phyloP scores from a whole-genome alignment of 2,797 vertebrate species.

The Enteromius anoplus region DNA sequence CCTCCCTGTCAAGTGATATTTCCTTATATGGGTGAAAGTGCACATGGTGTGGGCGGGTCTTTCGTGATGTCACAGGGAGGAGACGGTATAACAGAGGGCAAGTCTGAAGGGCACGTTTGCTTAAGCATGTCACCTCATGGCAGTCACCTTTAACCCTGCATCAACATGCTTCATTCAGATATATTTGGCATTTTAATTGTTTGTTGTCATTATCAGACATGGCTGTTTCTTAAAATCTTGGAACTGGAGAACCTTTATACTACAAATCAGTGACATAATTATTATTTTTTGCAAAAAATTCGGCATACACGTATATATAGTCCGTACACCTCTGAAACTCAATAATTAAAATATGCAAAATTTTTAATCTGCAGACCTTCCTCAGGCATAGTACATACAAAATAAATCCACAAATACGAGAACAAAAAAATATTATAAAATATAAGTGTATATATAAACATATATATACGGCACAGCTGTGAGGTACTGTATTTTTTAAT shows the following conservation, averaged over 20 bases:
- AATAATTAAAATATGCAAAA: not conserved
- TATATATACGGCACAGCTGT: not conserved
- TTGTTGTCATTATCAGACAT: not conserved
- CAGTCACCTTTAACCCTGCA: not conserved
- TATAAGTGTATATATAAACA: not conserved
- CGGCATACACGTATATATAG: not conserved
- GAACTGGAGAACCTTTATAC: not conserved
- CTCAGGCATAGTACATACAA: not conserved
- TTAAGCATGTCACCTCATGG: constrained; percentile 21
- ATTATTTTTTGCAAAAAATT: not conserved
- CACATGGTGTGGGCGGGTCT: constrained; percentile 26
- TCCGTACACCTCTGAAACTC: not conserved
- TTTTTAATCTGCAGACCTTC: not conserved
- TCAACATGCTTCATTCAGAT: not conserved
- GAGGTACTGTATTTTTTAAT: no score
- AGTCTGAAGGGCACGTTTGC: constrained; percentile 29
- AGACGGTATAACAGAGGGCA: constrained; percentile 39
- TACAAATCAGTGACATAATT: not conserved
- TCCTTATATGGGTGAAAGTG: constrained; percentile 6
- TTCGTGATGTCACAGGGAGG: constrained; percentile 44
- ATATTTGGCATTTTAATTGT: not conserved
- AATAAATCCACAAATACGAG: not conserved
- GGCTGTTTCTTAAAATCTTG: not conserved
- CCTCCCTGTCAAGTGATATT: constrained; percentile 7
- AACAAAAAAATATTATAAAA: not conserved